phyloP scores from a whole-genome alignment of 1,140 invertebrate genomes.

The Choristoneura fumiferana region DNA sequence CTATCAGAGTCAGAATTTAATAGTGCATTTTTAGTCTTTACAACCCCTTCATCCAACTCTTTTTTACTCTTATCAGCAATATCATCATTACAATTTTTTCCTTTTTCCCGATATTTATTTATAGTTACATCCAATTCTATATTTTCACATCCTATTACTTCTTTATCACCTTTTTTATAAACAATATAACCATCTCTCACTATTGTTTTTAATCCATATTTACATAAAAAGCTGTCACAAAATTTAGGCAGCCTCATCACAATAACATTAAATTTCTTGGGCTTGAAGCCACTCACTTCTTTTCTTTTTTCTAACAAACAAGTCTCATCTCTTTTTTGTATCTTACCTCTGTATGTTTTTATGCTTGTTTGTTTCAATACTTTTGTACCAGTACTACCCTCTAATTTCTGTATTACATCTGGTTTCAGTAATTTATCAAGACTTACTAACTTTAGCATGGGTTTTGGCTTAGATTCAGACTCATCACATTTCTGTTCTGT shows the following conservation, averaged over 20 bases:
- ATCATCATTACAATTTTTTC: background rate
- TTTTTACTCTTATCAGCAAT: background rate
- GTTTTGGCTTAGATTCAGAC: conserved; percentile 34
- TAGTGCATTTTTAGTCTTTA: conserved; percentile 23
- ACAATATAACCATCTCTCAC: conserved; percentile 36
- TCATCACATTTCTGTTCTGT: conserved; percentile 8
- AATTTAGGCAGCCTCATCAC: conserved; percentile 48
- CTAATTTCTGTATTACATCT: conserved; percentile 32
- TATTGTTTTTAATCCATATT: conserved; percentile 47
- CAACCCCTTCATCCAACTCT: conserved; percentile 19
- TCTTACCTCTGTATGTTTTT: conserved; percentile 23
- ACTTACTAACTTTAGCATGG: conserved; percentile 63
- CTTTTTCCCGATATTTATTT: conserved; percentile 15
- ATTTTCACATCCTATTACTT: background rate
- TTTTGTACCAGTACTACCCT: conserved; percentile 21
- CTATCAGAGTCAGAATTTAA: conserved; percentile 43
- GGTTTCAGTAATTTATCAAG: conserved; percentile 56
- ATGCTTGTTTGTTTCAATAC: conserved; percentile 20
- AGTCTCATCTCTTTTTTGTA: conserved; percentile 29
- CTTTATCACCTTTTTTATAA: conserved; percentile 19
- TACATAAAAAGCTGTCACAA: conserved; percentile 38
- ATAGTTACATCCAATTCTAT: conserved; percentile 37
- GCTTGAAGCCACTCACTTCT: conserved; percentile 49
- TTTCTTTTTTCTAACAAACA: conserved; percentile 43
- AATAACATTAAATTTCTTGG: conserved; percentile 49